Base-by-base conservation (phyloP, 2,888 invertebrate species). In the Amblyteles armatorius region DNA sequence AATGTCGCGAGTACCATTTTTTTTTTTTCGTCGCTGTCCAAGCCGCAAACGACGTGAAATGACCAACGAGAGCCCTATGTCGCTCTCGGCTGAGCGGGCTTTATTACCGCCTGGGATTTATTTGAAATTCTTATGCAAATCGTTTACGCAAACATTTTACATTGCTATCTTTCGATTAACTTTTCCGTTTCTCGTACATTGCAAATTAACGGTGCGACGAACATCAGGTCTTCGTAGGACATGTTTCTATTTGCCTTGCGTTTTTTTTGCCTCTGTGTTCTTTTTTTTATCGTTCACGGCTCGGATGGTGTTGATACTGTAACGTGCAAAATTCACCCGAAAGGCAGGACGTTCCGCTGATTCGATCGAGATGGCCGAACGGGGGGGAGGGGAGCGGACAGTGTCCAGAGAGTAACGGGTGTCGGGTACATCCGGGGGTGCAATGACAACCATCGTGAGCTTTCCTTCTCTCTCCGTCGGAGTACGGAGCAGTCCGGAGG, bases 381-480 rank as follows among this genome's bases (percentile, higher is more conserved):
- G 36, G 63, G 57, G 19, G 9, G 60, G 29, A 9, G 65, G 40
- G 16, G 68, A 19, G 65, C 13, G 57, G 50, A 50, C 52, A 72
- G 60, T 16, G 50, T 44, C 52, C 33, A 48, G 73, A 29, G 68
- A 44, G 19, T 52, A 74, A 65, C 36, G 55, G 72, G 72, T 73
- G 73, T 74, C 73, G 74, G 33, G 71, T 55, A 79, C 74, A 65
- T 69, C 22, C 48, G 71, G 63, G 68, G 60, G 73, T 69, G 19
- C 76, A 79, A 79, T 82, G 85, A 85, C 82, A 82, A 85, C 79
- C 82, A 79, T 72, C 79, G 76, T 72, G 72, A 76, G 78, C 78
- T 50, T 60, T 72, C 63, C 67, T 33, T 74, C 65, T 69, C 50
- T 33, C 71, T 73, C 67, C 55, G 44, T 19, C 26, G 16, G 73